Conservation (phyloP, 2,797 vertebrate species). For the Champsocephalus gunnari region DNA sequence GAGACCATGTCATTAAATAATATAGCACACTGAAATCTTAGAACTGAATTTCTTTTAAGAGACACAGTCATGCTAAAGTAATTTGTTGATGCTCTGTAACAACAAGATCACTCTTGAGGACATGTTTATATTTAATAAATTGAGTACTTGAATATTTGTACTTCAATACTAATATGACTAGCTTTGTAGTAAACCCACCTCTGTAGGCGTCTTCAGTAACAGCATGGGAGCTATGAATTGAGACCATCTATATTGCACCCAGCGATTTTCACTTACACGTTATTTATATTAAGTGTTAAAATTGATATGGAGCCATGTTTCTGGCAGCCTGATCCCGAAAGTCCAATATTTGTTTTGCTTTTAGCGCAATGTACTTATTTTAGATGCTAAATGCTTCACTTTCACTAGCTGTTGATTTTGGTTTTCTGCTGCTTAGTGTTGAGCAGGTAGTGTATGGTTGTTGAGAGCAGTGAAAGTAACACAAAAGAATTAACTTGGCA, state of each 20-base stretch:
- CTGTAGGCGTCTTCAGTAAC: background rate
- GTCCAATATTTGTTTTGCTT: background rate
- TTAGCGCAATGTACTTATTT: background rate
- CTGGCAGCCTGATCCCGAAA: background rate
- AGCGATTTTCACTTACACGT: background rate
- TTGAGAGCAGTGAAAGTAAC: background rate
- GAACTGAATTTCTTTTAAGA: slow-evolving; percentile 6
- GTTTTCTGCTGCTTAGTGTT: background rate
- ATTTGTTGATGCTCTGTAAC: background rate
- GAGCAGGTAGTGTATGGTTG: background rate
- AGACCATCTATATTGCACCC: background rate
- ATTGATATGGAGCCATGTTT: background rate
- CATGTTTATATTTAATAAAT: too few species aligned
- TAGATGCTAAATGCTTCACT: background rate
- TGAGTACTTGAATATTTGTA: too few species aligned
- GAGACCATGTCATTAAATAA: slow-evolving; percentile 33
- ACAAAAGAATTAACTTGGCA: background rate
- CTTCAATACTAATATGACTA: too few species aligned
- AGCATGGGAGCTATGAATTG: background rate
- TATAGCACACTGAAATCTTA: slow-evolving; percentile 24
- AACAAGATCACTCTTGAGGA: slow-evolving; percentile 1
- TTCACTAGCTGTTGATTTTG: background rate
- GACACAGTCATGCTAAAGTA: background rate
- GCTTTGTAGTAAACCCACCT: too few species aligned
- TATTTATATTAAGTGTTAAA: background rate